Evolutionary conservation across 2,888 invertebrate species (phyloP), one percentile per base, ranked within the genome.

Genomic region (Lysandra bellargus): DNA sequence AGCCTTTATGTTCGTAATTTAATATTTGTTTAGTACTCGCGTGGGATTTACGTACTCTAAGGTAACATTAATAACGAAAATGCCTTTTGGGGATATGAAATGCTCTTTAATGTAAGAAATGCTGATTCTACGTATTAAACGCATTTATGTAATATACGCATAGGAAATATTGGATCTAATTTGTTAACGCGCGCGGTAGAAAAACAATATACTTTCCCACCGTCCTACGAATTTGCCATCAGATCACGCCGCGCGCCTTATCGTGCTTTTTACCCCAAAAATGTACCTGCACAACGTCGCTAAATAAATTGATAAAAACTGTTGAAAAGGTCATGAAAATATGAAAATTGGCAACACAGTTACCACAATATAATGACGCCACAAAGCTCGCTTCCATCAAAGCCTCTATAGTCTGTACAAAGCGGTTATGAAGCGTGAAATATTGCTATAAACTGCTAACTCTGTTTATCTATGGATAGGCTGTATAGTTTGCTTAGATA

Each of bases 401-500:
- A 61, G 61, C 61, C 23, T 61, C 61, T 23, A 23, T 23, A 23
- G 23, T 23, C 23, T 23, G 61, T 61, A 61, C 61, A 61, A 61
- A 61, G 61, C 61, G 23, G 61, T 23, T 23, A 2, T 23, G 7
- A 23, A 61, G 61, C 61, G 61, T 61, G 23, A 61, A 61, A 61
- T 61, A 61, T 60, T 60, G 60, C 23, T 23, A 61, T 61, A 61
- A 61, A 61, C 61, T 61, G n/a, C 61, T 61, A 61, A 61, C n/a
- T 61, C 23, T 61, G 23, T 61, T 61, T 61, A 7, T 61, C n/a
- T 61, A 61, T 61, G 61, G 61, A n/a, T 61, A 23, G 60, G 60
- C n/a, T 60, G 61, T 61, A 9, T 2, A 9, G 44, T 44, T 44
- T 7, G 44, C 7, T 9, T 7, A 44, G 44, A 44, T 44, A 49